Evolutionary conservation across 2,888 invertebrate species (phyloP).

Genomic region (Lacanobia wlatinum): DNA sequence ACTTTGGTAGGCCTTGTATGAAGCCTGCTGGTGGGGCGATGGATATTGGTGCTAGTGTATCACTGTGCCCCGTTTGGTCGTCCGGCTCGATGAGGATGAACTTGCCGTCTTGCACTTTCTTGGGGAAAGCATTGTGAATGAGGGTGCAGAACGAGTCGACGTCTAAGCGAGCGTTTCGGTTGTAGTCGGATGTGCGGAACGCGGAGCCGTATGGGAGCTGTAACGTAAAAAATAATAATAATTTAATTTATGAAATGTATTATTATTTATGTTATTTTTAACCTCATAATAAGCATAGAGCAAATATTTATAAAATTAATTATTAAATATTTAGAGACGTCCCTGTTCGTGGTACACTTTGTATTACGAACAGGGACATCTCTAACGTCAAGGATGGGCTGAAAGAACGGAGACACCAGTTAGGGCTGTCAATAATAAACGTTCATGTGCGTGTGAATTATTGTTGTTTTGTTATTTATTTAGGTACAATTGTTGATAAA

Average conservation of each 20-base stretch:
- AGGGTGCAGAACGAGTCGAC: slow-evolving; percentile 82
- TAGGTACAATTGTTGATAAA: too few relatives aligned
- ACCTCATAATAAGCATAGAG: too few relatives aligned
- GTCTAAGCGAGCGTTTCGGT: slow-evolving; percentile 67
- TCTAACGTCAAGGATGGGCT: too few relatives aligned
- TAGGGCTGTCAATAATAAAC: too few relatives aligned
- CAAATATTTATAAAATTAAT: too few relatives aligned
- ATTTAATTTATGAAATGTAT: neutral
- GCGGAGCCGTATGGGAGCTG: slow-evolving; percentile 62
- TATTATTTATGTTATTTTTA: too few relatives aligned
- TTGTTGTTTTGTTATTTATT: too few relatives aligned
- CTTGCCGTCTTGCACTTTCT: slow-evolving; percentile 81
- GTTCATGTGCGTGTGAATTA: too few relatives aligned
- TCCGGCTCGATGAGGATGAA: slow-evolving; percentile 77
- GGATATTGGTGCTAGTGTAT: slow-evolving; percentile 76
- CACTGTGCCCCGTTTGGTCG: slow-evolving; percentile 79
- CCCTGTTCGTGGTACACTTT: too few relatives aligned
- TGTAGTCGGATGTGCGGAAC: slow-evolving; percentile 52
- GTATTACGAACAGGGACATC: too few relatives aligned
- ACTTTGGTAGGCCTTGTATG: slow-evolving; percentile 73
- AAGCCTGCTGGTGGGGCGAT: slow-evolving; percentile 81
- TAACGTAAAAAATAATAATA: slow-evolving; percentile 46
- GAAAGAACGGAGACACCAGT: too few relatives aligned
- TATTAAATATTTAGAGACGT: too few relatives aligned
- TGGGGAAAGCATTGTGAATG: slow-evolving; percentile 83